Evolutionary conservation across 1,140 invertebrate species (phyloP).

Genomic region (Drosophila varians): DNA sequence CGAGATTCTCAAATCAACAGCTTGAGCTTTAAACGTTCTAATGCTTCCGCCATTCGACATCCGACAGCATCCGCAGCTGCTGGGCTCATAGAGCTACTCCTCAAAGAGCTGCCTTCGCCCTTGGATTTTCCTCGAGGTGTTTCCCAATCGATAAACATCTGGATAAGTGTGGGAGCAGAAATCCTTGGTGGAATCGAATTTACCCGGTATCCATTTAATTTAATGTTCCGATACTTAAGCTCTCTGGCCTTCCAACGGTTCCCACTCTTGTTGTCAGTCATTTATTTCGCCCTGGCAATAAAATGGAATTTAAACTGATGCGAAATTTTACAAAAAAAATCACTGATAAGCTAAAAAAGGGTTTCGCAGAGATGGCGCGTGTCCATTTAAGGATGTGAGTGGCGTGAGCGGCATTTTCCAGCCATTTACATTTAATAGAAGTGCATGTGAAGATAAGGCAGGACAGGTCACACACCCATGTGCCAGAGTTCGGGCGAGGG

Average conservation of each 20-base stretch:
- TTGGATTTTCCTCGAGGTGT: constrained; percentile 37
- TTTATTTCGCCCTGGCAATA: constrained; percentile 64
- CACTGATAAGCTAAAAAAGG: constrained; percentile 68
- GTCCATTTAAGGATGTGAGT: constrained; percentile 43
- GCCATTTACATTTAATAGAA: constrained; percentile 76
- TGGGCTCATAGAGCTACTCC: no score
- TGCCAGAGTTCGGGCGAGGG: constrained; percentile 3
- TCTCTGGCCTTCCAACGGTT: constrained; percentile 5
- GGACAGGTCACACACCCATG: constrained; percentile 27
- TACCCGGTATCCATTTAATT: constrained; percentile 72
- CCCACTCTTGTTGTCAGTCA: constrained; percentile 17
- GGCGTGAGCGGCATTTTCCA: constrained; percentile 62
- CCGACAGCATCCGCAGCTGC: constrained; percentile 5
- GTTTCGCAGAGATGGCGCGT: constrained; percentile 46
- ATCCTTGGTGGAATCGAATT: constrained; percentile 6
- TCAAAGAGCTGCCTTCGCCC: no score
- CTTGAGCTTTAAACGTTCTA: constrained; percentile 32
- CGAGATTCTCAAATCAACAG: constrained; percentile 72
- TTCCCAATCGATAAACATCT: constrained; percentile 49
- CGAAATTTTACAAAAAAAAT: constrained; percentile 64
- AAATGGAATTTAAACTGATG: constrained; percentile 79
- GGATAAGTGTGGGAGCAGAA: background rate
- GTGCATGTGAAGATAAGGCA: constrained; percentile 61
- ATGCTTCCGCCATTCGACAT: constrained; percentile 3
- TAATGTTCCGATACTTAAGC: constrained; percentile 40